Evolutionary conservation across 2,797 vertebrate species (phyloP).

Genomic region (Hybognathus amarus): DNA sequence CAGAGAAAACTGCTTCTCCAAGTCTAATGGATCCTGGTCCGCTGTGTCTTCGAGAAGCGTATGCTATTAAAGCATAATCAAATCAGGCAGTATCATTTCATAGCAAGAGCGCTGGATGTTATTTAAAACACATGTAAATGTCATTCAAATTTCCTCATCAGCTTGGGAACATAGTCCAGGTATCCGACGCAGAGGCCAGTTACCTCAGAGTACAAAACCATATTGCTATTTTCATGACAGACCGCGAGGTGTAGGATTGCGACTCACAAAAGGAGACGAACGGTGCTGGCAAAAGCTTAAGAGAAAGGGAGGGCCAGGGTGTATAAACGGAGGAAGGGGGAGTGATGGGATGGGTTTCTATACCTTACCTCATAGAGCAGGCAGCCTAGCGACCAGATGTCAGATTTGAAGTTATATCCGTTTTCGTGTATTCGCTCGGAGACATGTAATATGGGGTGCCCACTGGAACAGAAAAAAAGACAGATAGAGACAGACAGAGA

Average conservation of each 20-base stretch:
- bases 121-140: slow-evolving; percentile 80
- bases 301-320: neutral
- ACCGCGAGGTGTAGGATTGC: slow-evolving; percentile 20
- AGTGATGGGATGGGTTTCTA: slow-evolving; percentile 48
- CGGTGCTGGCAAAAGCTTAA: slow-evolving; percentile 3
- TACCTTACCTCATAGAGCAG: slow-evolving; percentile 96
- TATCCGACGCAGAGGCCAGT: slow-evolving; percentile 54
- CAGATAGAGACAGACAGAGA: neutral
- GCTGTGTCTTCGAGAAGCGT: neutral
- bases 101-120: slow-evolving; percentile 55
- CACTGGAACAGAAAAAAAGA: slow-evolving; percentile 82
- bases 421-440: slow-evolving; percentile 87
- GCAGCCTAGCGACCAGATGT: slow-evolving; percentile 95
- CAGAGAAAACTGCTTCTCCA: slow-evolving; percentile 15
- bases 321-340: slow-evolving; percentile 6
- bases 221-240: slow-evolving; percentile 38
- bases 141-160: slow-evolving; percentile 70
- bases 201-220: slow-evolving; percentile 57
- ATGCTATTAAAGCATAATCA: slow-evolving; percentile 69
- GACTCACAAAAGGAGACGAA: slow-evolving; percentile 32
- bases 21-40: neutral
- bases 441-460: slow-evolving; percentile 94
- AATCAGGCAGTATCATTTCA: slow-evolving; percentile 72
- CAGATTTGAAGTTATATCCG: slow-evolving; percentile 88
- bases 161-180: slow-evolving; percentile 70